Conservation (phyloP, 2,888 invertebrate genomes). For the Ormyrus pomaceus region DNA sequence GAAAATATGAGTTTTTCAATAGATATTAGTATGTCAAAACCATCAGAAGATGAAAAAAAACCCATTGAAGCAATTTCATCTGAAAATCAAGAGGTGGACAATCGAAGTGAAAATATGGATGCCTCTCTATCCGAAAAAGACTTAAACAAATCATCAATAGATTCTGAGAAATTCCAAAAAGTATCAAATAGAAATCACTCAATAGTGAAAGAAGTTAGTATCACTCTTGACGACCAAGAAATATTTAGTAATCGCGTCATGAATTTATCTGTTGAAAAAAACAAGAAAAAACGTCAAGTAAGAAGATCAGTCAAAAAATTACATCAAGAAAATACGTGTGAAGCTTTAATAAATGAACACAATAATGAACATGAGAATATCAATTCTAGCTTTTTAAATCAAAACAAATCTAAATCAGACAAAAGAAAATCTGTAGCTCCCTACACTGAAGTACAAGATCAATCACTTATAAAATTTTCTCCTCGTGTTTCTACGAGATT, state of each 20-base stretch:
- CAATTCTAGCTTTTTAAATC: conserved; percentile 1
- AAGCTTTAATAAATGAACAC: too few species aligned
- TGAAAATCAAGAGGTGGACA: not conserved
- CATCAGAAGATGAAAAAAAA: conserved; percentile 1
- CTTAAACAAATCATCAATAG: too few species aligned
- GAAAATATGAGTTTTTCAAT: not conserved
- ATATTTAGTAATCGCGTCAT: not conserved
- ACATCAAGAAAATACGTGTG: too few species aligned
- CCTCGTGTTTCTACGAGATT: conserved; percentile 27
- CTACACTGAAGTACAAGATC: conserved; percentile 8
- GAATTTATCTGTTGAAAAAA: too few species aligned
- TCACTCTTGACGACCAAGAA: not conserved
- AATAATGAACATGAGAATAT: not conserved
- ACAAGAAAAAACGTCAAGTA: too few species aligned
- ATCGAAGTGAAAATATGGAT: not conserved
- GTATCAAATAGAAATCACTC: too few species aligned
- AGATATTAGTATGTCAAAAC: not conserved
- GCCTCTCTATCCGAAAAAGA: not conserved
- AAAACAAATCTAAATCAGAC: not conserved
- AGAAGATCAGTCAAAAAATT: too few species aligned
- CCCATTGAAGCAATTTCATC: not conserved
- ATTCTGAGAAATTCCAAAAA: not conserved
- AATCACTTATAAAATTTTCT: conserved; percentile 43
- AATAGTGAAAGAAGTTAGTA: not conserved
- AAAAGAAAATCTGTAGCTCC: conserved; percentile 14